Conservation (phyloP, 2,888 invertebrate genomes). For the Drosophila glabriapex region DNA sequence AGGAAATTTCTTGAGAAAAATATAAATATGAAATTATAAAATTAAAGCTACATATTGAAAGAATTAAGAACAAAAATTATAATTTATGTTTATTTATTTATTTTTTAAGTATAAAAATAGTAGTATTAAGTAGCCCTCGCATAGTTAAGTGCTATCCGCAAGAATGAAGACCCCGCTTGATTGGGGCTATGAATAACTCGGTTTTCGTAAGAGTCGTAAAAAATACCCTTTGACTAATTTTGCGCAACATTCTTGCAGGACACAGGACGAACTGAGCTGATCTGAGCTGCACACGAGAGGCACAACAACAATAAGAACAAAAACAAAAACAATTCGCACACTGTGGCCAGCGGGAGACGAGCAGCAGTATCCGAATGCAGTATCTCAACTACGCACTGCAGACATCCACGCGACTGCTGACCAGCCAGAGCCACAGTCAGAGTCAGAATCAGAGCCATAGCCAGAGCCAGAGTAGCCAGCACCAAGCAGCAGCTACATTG, state of each 20-base stretch:
- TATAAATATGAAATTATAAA: neutral
- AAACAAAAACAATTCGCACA: constrained; percentile 61
- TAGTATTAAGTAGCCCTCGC: constrained; percentile 13
- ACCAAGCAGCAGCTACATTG: constrained; percentile 20
- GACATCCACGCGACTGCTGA: constrained; percentile 84
- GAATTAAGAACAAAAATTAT: neutral
- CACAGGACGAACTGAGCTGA: constrained; percentile 14
- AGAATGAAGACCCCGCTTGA: constrained; percentile 5
- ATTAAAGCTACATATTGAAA: neutral
- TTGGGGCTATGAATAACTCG: constrained; percentile 8
- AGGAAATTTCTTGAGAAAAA: neutral
- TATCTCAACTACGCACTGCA: constrained; percentile 83
- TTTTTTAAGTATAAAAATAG: neutral
- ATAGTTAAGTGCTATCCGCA: neutral
- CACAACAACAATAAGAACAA: neutral
- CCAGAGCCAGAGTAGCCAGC: constrained; percentile 29
- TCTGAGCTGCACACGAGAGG: neutral
- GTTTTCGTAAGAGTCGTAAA: constrained; percentile 10
- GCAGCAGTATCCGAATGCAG: constrained; percentile 83
- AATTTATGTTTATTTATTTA: neutral
- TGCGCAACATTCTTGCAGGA: constrained; percentile 42
- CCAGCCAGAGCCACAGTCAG: constrained; percentile 67
- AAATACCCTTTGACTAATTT: constrained; percentile 37
- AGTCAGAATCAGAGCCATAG: constrained; percentile 35
- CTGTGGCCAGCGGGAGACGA: constrained; percentile 74